Percentiles rank a stretch among this genome's conserved stretches.
Evolutionary conservation across 2,888 invertebrate genomes (phyloP).

Genomic region (Trachelus troglodyta): DNA sequence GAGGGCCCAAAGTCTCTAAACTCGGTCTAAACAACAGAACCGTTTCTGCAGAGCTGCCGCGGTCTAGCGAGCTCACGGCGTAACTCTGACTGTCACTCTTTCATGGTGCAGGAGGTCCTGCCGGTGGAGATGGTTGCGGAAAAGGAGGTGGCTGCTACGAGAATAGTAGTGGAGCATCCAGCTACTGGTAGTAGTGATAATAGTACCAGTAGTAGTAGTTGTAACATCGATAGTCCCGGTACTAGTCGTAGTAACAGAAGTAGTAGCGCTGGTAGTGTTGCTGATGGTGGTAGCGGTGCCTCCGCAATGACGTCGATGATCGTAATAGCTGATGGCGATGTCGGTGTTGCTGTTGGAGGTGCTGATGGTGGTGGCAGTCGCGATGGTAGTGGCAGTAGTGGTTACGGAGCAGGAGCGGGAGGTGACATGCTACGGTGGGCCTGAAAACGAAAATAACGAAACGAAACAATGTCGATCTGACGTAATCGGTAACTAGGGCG

Average conservation of each 20-base stretch:
- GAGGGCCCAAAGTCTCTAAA: constrained; percentile 26
- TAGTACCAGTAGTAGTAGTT: constrained; percentile 15
- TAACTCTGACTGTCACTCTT: background rate
- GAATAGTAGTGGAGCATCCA: constrained; percentile 8
- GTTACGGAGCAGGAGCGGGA: constrained; percentile 27
- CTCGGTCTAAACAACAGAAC: background rate
- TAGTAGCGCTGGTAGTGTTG: background rate
- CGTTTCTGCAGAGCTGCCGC: constrained; percentile 15
- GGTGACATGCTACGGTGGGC: constrained; percentile 64
- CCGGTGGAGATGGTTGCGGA: constrained; percentile 17
- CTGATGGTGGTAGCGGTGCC: background rate
- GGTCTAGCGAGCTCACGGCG: constrained; percentile 4
- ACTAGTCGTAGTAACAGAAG: background rate
- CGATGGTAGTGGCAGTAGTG: constrained; percentile 12
- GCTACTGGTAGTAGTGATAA: constrained; percentile 18
- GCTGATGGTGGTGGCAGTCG: constrained; percentile 1
- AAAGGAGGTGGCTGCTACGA: constrained; percentile 1
- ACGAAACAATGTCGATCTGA: constrained; percentile 63
- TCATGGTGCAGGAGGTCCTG: constrained; percentile 18
- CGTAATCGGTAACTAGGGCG: constrained; percentile 64
- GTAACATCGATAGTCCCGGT: background rate
- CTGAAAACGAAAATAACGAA: constrained; percentile 65
- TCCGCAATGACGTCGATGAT: background rate
- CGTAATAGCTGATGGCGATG: background rate
- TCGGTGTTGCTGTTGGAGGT: background rate